phyloP scores from a whole-genome alignment of 1,140 invertebrate species.

The Thaumetopoea pityocampa region DNA sequence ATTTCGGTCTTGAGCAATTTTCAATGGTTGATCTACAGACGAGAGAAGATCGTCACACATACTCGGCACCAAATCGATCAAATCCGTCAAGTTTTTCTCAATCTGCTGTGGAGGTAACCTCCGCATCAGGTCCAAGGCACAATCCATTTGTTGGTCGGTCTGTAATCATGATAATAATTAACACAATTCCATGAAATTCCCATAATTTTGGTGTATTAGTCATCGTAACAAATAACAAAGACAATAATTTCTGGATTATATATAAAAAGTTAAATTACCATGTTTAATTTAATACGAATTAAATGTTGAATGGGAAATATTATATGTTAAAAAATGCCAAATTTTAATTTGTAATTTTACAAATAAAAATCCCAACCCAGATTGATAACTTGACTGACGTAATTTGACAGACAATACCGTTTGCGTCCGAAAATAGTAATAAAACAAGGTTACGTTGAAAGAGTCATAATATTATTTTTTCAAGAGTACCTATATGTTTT shows the following conservation, averaged over 20 bases:
- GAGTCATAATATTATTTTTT: not conserved
- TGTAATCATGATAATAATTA: constrained; percentile 72
- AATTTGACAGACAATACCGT: constrained; percentile 17
- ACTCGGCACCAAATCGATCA: constrained; percentile 96
- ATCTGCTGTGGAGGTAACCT: constrained; percentile 99
- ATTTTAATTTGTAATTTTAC: constrained; percentile 9
- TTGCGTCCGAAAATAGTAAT: constrained; percentile 7
- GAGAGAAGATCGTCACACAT: constrained; percentile 98
- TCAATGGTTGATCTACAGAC: constrained; percentile 98
- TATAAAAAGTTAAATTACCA: constrained; percentile 26
- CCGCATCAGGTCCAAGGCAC: constrained; percentile 98
- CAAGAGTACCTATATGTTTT: not conserved
- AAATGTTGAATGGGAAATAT: constrained; percentile 15
- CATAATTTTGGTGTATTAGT: constrained; percentile 53
- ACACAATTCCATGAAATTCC: constrained; percentile 8
- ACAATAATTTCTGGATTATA: constrained; percentile 3
- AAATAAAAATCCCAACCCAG: constrained; percentile 23
- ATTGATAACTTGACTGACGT: constrained; percentile 29
- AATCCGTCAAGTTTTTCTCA: constrained; percentile 97
- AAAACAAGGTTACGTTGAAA: not conserved
- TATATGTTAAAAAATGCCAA: constrained; percentile 1
- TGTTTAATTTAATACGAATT: constrained; percentile 11
- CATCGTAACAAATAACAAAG: constrained; percentile 56
- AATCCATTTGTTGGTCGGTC: constrained; percentile 98
- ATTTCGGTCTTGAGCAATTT: constrained; percentile 96